phyloP scores from a whole-genome alignment of 2,888 invertebrate species.

The Eupithecia vulgata region DNA sequence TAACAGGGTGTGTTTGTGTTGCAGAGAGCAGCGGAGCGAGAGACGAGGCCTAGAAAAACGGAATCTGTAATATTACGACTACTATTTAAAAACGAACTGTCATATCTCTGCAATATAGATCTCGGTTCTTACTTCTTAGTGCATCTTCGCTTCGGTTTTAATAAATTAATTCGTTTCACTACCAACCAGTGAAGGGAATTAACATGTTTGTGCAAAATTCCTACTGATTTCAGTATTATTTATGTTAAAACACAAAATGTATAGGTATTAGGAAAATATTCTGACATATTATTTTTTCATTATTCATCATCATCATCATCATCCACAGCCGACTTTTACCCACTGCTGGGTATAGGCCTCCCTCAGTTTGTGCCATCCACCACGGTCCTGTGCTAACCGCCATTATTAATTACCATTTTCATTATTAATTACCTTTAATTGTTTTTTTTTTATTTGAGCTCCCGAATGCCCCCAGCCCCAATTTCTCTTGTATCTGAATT shows the following conservation, averaged over 20 bases:
- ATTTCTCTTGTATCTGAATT: constrained; percentile 16
- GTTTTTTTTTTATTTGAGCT: background rate
- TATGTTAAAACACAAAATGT: background rate
- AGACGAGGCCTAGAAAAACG: constrained; percentile 74
- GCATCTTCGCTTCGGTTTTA: constrained; percentile 1
- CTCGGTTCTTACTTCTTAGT: constrained; percentile 38
- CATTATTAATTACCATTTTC: too few relatives aligned
- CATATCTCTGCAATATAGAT: constrained; percentile 58
- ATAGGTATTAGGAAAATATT: background rate
- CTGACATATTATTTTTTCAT: background rate
- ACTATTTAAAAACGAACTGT: constrained; percentile 53
- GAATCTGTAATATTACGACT: constrained; percentile 60
- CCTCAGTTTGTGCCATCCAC: too few relatives aligned
- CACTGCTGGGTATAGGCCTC: too few relatives aligned
- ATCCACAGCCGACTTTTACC: too few relatives aligned
- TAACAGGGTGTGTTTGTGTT: constrained; percentile 35
- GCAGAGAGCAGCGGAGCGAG: constrained; percentile 65
- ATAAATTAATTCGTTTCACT: constrained; percentile 54
- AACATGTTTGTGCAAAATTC: constrained; percentile 54
- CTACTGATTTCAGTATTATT: constrained; percentile 47
- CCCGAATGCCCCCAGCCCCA: background rate
- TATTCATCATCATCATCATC: too few relatives aligned
- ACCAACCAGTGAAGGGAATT: constrained; percentile 64
- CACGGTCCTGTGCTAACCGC: too few relatives aligned
- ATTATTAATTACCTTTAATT: background rate